These are phyloP conservation scores for Gila orcuttii DNA, from an alignment of 2,113 vertebrate genomes.

Conservation along the genomic window DNA sequence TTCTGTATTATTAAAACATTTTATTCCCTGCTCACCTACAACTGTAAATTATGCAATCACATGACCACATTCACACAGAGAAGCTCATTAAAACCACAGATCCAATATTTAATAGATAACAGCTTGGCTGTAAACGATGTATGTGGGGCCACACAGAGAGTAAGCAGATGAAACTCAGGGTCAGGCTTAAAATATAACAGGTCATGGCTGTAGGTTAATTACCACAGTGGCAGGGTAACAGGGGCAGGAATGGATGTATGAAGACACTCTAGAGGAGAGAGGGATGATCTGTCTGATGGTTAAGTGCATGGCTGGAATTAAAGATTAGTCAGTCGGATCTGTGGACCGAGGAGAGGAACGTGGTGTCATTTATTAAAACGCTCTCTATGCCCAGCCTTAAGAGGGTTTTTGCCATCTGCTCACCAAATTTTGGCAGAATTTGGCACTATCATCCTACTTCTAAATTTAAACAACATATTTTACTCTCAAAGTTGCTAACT, in stretches of 20 bases:
- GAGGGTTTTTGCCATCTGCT: not conserved
- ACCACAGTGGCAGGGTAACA: constrained; percentile 71
- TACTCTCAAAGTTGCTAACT: not conserved
- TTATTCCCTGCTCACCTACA: not conserved
- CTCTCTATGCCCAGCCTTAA: not conserved
- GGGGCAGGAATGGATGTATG: constrained; percentile 67
- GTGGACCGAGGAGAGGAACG: constrained; percentile 54
- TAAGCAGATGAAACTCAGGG: constrained; percentile 48
- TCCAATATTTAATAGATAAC: constrained; percentile 26
- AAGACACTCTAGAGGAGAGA: constrained; percentile 67
- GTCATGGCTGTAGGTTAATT: constrained; percentile 78
- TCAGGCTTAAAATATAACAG: constrained; percentile 69
- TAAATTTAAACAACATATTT: not conserved
- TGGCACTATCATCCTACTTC: not conserved
- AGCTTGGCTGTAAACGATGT: constrained; percentile 63
- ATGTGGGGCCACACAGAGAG: constrained; percentile 33
- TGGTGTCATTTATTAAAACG: constrained; percentile 5
- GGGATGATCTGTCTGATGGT: constrained; percentile 60
- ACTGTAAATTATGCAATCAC: not conserved
- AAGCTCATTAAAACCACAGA: constrained; percentile 23
- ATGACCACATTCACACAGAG: not conserved
- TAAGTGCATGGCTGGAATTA: constrained; percentile 65
- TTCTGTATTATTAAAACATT: not conserved
- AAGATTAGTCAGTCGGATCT: constrained; percentile 67
- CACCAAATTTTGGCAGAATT: not conserved